Percentiles rank a stretch among this genome's conserved stretches.
Conservation (phyloP, 2,113 vertebrate species). For the Nestor notabilis region DNA sequence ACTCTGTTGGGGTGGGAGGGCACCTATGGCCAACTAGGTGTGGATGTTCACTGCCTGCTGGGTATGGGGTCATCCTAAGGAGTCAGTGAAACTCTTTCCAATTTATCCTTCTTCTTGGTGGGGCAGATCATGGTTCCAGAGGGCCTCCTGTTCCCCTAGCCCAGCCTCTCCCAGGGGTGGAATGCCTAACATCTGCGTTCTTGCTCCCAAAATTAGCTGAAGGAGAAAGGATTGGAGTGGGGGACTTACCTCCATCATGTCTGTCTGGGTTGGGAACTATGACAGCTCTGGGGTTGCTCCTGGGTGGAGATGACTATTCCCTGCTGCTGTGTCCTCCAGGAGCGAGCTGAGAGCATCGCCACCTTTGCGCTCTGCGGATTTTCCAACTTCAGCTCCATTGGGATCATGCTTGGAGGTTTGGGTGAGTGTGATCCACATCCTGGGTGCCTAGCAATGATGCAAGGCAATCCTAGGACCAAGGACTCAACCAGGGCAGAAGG, state of each 20-base stretch:
- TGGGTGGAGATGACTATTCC: not conserved
- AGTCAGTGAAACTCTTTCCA: not conserved
- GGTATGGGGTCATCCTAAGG: not conserved
- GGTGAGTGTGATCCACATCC: constrained; percentile 71
- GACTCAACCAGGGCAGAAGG: not conserved
- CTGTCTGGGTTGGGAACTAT: not conserved
- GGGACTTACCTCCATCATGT: not conserved
- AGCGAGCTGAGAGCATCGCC: constrained; percentile 86
- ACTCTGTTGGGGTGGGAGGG: not conserved
- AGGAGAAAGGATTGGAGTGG: not conserved
- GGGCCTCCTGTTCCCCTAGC: not conserved
- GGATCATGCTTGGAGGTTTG: constrained; percentile 90
- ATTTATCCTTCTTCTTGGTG: not conserved
- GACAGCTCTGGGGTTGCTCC: not conserved
- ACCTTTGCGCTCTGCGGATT: constrained; percentile 94
- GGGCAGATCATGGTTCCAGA: not conserved
- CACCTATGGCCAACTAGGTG: not conserved
- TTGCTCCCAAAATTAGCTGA: not conserved
- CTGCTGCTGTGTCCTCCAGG: constrained; percentile 66
- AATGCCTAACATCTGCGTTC: not conserved
- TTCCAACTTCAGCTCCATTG: constrained; percentile 91
- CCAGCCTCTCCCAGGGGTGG: not conserved
- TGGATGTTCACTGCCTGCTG: not conserved
- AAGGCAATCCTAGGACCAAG: not conserved
- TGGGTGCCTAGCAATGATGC: not conserved